Base-by-base conservation (phyloP, 2,797 vertebrate species). In the Onychomys leucogaster region DNA sequence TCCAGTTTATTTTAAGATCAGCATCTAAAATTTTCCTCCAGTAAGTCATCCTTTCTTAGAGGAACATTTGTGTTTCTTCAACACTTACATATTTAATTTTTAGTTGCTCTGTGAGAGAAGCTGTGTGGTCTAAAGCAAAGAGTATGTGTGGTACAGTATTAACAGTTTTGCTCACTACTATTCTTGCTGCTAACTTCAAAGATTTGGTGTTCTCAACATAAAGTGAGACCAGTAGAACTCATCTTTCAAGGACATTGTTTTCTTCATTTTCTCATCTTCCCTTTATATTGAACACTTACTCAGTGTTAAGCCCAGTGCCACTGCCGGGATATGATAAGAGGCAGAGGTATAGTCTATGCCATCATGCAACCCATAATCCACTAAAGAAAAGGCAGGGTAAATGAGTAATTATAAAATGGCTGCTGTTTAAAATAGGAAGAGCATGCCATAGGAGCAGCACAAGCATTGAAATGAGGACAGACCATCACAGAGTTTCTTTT, bases 1-100 rank as follows among this genome's bases (percentile, higher is more conserved):
- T 94, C 73, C 76, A 5, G 76, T 76, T 96, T 82, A 86, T 94
- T 90, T 94, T 90, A 55, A 95, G 67, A 82, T 57, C 55, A 86
- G 32, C 41, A 69, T 78, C 73, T 96, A 65, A 88, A 81, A 49
- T 92, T 17, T 71, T 80, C 82, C 59, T 87, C n/a, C 6, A 11
- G 14, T 91, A 13, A 49, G 65, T 85, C 67, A n/a, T 61, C 91
- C 37, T 89, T 94, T 86, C 85, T 43, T 52, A 3, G 43, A 27
- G 17, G 91, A 90, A 89, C 46, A 27, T 34, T 83, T 76, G 17
- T 71, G 46, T 78, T 91, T 84, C 59, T 85, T 71, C 16, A 69
- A 32, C 27, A 59, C 32, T 87, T 92, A 59, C 0, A 29, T 57
- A 46, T 81, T 88, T 73, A 29, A 82, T 82, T 95, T 90, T 85